Percentiles rank a stretch among this genome's conserved stretches.
phyloP scores from a whole-genome alignment of 2,888 invertebrate species.

The Stenolophus ochropezus region DNA sequence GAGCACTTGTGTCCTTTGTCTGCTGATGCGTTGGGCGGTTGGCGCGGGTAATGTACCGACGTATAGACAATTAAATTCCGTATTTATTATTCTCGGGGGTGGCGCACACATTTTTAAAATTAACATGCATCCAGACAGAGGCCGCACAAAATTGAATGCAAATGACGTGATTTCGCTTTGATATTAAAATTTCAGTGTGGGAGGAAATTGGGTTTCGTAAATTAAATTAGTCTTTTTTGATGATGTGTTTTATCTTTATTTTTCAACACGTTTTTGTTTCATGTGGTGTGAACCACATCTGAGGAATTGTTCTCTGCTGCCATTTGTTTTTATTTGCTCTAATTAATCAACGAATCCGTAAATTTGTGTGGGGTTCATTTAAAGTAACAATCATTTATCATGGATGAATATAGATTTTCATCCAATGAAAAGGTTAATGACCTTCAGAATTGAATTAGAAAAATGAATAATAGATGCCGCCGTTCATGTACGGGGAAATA shows the following conservation, averaged over 20 bases:
- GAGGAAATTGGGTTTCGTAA: slow-evolving; percentile 51
- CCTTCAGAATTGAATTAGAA: slow-evolving; percentile 12
- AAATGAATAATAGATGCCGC: neutral
- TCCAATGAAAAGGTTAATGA: neutral
- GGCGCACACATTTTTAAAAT: slow-evolving; percentile 12
- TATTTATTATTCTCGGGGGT: slow-evolving; percentile 6
- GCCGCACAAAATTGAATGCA: slow-evolving; percentile 52
- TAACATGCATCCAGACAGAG: slow-evolving; percentile 25
- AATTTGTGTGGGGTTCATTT: neutral
- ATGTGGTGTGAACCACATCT: neutral
- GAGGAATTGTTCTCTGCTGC: neutral
- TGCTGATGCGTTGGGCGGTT: too few relatives aligned
- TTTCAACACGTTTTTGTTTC: slow-evolving; percentile 38
- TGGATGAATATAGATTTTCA: slow-evolving; percentile 20
- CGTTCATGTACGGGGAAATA: neutral
- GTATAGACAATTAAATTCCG: slow-evolving; percentile 7
- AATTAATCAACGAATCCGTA: neutral
- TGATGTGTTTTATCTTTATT: slow-evolving; percentile 42
- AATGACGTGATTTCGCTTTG: slow-evolving; percentile 51
- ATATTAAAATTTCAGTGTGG: slow-evolving; percentile 51
- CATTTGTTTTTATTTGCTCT: slow-evolving; percentile 6
- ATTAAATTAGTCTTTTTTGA: slow-evolving; percentile 47
- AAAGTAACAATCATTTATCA: slow-evolving; percentile 4
- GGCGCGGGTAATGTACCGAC: neutral
- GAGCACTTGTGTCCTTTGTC: too few relatives aligned